phyloP scores from a whole-genome alignment of 2,888 invertebrate species.

The Clostera curtula region DNA sequence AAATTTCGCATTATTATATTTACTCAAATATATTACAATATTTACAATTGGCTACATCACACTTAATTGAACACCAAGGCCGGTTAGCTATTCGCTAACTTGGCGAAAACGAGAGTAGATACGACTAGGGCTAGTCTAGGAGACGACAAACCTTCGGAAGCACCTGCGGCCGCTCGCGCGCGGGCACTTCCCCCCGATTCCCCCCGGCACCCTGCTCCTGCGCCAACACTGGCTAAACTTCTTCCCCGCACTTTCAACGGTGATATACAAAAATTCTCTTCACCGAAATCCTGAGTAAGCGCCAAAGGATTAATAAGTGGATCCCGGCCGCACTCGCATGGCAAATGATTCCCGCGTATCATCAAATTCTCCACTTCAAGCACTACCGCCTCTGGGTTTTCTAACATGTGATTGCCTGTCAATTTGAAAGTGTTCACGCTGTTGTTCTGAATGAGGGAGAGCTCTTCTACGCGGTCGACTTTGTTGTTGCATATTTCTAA shows the following conservation, averaged over 20 bases:
- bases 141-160: conserved; percentile 32
- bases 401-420: conserved; percentile 88
- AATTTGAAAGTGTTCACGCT: conserved; percentile 82
- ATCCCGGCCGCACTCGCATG: conserved; percentile 90
- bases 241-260: conserved; percentile 88
- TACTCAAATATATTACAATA: conserved; percentile 65
- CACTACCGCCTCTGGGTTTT: conserved; percentile 83
- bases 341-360: conserved; percentile 87
- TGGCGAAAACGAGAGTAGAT: conserved; percentile 40
- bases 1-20: conserved; percentile 64
- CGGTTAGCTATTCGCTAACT: conserved; percentile 54
- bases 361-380: conserved; percentile 82
- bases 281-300: conserved; percentile 78
- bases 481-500: conserved; percentile 89
- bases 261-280: conserved; percentile 89
- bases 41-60: conserved; percentile 60
- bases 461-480: conserved; percentile 86
- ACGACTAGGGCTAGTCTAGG: conserved; percentile 37
- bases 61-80: conserved; percentile 59
- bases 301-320: conserved; percentile 85
- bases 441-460: conserved; percentile 81
- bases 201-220: conserved; percentile 53
- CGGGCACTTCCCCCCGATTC: conserved; percentile 55
- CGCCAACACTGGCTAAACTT: conserved; percentile 76
- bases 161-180: conserved; percentile 41